Evolutionary conservation across 2,888 invertebrate genomes (phyloP), one percentile per base, ranked within the genome.

Genomic region (Caenorhabditis zanzibari): DNA sequence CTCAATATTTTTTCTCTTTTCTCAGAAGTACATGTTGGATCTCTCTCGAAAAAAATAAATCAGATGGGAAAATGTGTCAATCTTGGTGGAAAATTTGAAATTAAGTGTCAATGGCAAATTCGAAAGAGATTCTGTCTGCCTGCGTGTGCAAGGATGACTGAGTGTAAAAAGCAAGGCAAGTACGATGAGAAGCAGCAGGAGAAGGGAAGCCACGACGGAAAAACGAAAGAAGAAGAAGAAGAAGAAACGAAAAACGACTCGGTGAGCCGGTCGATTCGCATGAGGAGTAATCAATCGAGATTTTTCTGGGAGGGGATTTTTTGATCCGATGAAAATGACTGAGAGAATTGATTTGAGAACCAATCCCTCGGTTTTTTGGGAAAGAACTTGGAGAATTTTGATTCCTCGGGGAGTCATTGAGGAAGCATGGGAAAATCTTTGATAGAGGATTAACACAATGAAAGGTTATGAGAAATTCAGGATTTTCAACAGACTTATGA

Each of bases 21-120:
- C 14, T 32, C 3, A 9, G 32, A 58, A 32, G 28, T 32, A n/a
- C n/a, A 66, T 47, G 64, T 14, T 4, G 14, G 54, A 54, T 28
- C 19, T 19, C 44, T 47, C 59, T n/a, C n/a, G n/a, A n/a, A 72
- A 58, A 47, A 72, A 75, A 64, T 44, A 63, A 66, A 76, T 58
- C 26, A 47, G 49, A 59, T 35, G 54, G 22, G 12, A 66, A 58
- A 75, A 81, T 54, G 61, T 63, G 32, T 38, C 66, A 74, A 66
- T 56, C 28, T 38, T 26, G 26, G 24, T 49, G 44, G 49, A 64
- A n/a, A 61, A 69, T 49, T 64, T 59, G 73, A 81, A 75, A 81
- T 81, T 81, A 81, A 81, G 81, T 81, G 81, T 81, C 81, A 81
- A 75, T 81, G 54, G 81, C 81, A 81, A 81, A 81, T 74, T 81